phyloP scores from a whole-genome alignment of 2,797 vertebrate genomes.

The Sebastiscus albofasciatus region DNA sequence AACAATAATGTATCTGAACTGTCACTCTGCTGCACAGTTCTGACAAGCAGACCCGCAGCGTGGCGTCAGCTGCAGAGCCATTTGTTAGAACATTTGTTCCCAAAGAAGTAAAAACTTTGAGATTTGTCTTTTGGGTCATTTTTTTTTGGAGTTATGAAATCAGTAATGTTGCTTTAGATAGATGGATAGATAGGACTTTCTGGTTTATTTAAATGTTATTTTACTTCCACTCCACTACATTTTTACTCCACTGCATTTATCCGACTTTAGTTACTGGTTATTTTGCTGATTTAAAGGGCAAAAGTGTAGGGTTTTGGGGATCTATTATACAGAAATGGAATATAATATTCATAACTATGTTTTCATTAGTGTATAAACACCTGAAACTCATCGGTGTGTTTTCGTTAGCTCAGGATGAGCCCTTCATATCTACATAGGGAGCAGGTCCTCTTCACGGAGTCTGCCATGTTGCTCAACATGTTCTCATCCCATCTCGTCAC shows the following conservation, averaged over 20 bases:
- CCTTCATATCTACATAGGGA: neutral
- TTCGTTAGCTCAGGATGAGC: neutral
- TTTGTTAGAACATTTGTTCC: slow-evolving; percentile 44
- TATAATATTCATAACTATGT: neutral
- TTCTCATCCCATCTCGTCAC: neutral
- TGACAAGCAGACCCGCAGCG: slow-evolving; percentile 6
- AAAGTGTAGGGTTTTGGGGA: neutral
- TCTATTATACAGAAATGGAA: neutral
- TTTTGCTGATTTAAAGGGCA: neutral
- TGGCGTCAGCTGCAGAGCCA: slow-evolving; percentile 37
- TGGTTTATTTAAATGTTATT: neutral
- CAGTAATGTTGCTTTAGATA: neutral
- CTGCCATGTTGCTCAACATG: neutral
- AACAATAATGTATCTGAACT: neutral
- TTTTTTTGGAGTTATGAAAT: neutral
- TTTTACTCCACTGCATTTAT: neutral
- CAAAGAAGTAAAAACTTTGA: slow-evolving; percentile 4
- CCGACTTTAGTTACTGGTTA: neutral
- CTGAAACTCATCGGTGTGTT: neutral
- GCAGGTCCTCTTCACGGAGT: too few relatives aligned
- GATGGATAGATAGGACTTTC: neutral
- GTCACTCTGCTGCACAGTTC: slow-evolving; percentile 15
- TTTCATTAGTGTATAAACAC: neutral
- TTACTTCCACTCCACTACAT: neutral
- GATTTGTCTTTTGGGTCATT: neutral